Base-by-base conservation (phyloP, 1,140 invertebrate species). In the Antheraea pernyi region DNA sequence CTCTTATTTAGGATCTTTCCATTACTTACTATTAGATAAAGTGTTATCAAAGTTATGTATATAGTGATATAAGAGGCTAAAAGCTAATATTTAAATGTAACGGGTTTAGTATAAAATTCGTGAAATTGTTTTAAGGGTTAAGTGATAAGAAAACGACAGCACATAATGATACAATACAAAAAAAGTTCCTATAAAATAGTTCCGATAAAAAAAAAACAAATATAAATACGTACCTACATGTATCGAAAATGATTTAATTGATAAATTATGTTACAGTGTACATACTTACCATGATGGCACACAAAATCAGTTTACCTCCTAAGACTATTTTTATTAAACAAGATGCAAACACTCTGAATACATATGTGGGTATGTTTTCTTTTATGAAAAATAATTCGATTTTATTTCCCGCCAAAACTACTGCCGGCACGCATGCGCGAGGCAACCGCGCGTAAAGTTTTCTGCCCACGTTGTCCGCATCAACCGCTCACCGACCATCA, bases 381-480 rank as follows among this genome's bases (percentile, higher is more conserved):
- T 16, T 53, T 53, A 53, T 2, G 13, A 53, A 13, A 48, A 48
- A 36, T 62, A 62, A 0, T 13, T 30, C 22, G 10, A 30, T 37
- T 63, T 46, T 46, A 11, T 59, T 83, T 84, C 79, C 78, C 83
- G 82, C 78, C 72, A 76, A 82, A 75, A 68, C n/a, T 65, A 53
- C 22, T 37, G 53, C 42, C 22, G 11, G 68, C 73, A 78, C 81
- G 82, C 83, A 84, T 80, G 84, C 84, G 83, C 83, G 72, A 78
- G 65, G 77, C 74, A 68, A 73, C 77, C 81, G 82, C 78, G 79
- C 76, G 82, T 75, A 79, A 70, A 66, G 81, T 80, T 75, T 82
- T 85, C 78, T 84, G 83, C 46, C 72, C 69, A 71, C 66, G 65
- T 65, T 69, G 70, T 71, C 71, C 72, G 77, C 76, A 18, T 62